Percentiles rank a stretch among this genome's conserved stretches.
Conservation (phyloP, 2,888 invertebrate genomes). For the Agrochola lychnidis region DNA sequence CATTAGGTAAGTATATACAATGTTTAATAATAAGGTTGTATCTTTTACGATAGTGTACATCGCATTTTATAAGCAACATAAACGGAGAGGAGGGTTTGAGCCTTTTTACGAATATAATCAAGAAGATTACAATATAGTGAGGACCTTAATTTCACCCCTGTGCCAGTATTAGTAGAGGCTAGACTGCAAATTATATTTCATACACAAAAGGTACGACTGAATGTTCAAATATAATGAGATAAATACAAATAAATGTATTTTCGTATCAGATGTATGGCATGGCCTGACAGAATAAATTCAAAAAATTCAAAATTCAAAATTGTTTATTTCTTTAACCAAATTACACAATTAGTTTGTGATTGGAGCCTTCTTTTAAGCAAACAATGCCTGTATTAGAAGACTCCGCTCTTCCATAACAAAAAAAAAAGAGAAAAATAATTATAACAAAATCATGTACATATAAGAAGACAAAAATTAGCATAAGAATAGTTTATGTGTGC, state of each 20-base stretch:
- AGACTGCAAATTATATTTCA: conserved; percentile 30
- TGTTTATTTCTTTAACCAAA: too few species aligned
- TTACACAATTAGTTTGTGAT: too few species aligned
- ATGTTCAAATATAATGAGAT: conserved; percentile 6
- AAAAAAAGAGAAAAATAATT: too few species aligned
- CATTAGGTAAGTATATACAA: background rate
- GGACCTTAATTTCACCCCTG: conserved; percentile 7
- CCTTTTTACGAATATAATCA: conserved; percentile 29
- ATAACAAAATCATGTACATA: too few species aligned
- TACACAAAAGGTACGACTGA: conserved; percentile 12
- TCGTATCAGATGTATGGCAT: too few species aligned
- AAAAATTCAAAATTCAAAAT: too few species aligned
- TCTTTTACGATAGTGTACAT: conserved; percentile 16
- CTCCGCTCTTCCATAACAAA: too few species aligned
- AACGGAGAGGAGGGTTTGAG: conserved; percentile 8
- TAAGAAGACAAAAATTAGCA: too few species aligned
- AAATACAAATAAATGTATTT: background rate
- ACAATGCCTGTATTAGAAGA: too few species aligned
- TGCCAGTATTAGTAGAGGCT: conserved; percentile 8
- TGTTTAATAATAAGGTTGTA: conserved; percentile 19
- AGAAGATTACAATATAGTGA: conserved; percentile 9
- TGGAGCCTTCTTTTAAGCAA: too few species aligned
- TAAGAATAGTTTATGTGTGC: too few species aligned
- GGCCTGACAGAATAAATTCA: background rate
- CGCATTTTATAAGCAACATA: conserved; percentile 19